Base-by-base conservation (phyloP, 2,797 vertebrate species). In the Passerculus sandwichensis region DNA sequence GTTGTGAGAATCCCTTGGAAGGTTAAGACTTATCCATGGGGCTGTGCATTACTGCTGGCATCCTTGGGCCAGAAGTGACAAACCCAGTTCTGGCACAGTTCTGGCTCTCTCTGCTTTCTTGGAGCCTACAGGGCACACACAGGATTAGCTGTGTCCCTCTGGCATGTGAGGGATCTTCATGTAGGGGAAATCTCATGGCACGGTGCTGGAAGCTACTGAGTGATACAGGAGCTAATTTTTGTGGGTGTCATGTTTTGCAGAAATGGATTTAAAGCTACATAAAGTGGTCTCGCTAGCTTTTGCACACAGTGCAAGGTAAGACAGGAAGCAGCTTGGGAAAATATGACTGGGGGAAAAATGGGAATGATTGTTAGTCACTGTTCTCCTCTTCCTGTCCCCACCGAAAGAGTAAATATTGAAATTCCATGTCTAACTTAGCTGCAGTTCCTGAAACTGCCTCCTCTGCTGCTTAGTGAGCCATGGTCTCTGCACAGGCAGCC, bases 21-120 rank as follows among this genome's bases (percentile, higher is more conserved):
- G 50, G 15, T 1, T 62, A n/a, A 40, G 25, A 19, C 36, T 59
- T 0, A 0, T 50, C 19, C 21, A n/a, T 1, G 2, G 25, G 34
- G 26, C 45, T 57, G 0, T 21, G n/a, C 0, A 0, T 64, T 79
- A 5, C 19, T 30, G 45, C 8, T 62, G 27, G 6, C 7, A 22
- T 56, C 16, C 45, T 85, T 64, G 48, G 42, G 45, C 34, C 21
- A 57, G 50, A 13, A 67, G 23, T 21, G 45, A 48, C 32, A 73
- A 62, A 29, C 10, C 36, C 42, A 25, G 21, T 17, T 64, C 36
- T 14, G 40, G 21, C 32, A 73, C 36, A 32, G 12, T 13, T 20
- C 21, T 40, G 38, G 53, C 22, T 65, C 13, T 70, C 21, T 91
- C 32, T 69, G 17, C 36, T 64, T 18, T 53, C 30, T 84, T 36